Evolutionary conservation across 2,888 invertebrate species (phyloP).

Genomic region (Zaprionus obscuricornis): DNA sequence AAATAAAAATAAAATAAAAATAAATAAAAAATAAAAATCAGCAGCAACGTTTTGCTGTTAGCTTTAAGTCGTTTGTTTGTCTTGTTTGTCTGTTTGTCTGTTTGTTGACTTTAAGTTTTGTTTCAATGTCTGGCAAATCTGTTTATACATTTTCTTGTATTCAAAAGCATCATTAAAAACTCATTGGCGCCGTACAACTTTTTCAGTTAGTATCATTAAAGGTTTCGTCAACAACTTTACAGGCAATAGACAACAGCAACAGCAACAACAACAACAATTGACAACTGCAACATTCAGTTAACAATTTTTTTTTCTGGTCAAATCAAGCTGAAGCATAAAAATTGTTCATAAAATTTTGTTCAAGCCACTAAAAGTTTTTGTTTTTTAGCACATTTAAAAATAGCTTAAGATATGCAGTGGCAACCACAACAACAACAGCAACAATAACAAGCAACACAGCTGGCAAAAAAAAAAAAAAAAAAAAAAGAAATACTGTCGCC

Average conservation of each 20-base stretch:
- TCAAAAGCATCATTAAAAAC: conserved; percentile 63
- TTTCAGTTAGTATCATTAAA: conserved; percentile 45
- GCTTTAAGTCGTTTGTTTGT: conserved; percentile 38
- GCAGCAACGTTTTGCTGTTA: conserved; percentile 19
- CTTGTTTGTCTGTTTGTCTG: conserved; percentile 34
- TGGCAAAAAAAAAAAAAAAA: not conserved
- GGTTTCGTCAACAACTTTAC: conserved; percentile 29
- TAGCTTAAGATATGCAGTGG: conserved; percentile 68
- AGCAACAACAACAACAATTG: no score
- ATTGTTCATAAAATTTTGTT: conserved; percentile 52
- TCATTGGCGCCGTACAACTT: conserved; percentile 70
- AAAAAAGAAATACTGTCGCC: conserved; percentile 23
- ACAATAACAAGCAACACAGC: conserved; percentile 14
- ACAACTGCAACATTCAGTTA: conserved; percentile 43
- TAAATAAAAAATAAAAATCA: no score
- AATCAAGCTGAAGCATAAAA: conserved; percentile 45
- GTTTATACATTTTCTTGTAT: conserved; percentile 28
- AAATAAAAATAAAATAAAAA: conserved; percentile 30
- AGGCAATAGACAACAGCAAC: not conserved
- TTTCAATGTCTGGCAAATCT: conserved; percentile 28
- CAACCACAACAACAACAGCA: conserved; percentile 25
- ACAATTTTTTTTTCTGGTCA: conserved; percentile 39
- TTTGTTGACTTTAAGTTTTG: no score
- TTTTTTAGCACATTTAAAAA: conserved; percentile 69
- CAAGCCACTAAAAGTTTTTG: conserved; percentile 44